Evolutionary conservation across 2,888 invertebrate species (phyloP).

Genomic region (Acleris sparsana): DNA sequence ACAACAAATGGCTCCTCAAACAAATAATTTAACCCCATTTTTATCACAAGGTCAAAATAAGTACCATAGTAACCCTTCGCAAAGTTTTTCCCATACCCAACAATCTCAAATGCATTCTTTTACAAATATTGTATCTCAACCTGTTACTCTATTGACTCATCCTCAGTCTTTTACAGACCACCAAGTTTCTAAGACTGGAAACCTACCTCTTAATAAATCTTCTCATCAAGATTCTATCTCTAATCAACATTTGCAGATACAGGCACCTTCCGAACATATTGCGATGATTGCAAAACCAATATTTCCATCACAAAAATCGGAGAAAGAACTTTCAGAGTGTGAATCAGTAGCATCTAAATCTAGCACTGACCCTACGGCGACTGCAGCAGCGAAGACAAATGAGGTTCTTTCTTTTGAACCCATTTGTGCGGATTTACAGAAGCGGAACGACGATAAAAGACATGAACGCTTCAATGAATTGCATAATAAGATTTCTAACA

Average conservation of each 20-base stretch:
- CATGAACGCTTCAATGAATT: constrained; percentile 68
- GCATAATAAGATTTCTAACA: constrained; percentile 72
- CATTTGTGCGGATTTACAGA: constrained; percentile 54
- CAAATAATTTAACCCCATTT: constrained; percentile 43
- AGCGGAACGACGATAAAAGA: constrained; percentile 68
- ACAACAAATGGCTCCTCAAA: constrained; percentile 39
- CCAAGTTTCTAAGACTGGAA: constrained; percentile 46
- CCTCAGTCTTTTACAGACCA: constrained; percentile 50
- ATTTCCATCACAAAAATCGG: constrained; percentile 62
- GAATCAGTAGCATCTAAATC: constrained; percentile 67
- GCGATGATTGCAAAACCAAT: constrained; percentile 56
- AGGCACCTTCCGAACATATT: constrained; percentile 53
- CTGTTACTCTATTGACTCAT: constrained; percentile 45
- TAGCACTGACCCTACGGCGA: constrained; percentile 57
- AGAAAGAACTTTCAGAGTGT: constrained; percentile 69
- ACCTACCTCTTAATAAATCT: constrained; percentile 43
- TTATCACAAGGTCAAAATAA: constrained; percentile 54
- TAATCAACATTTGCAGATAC: constrained; percentile 57
- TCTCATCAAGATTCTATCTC: constrained; percentile 49
- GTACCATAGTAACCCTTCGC: constrained; percentile 49
- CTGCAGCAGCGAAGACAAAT: constrained; percentile 51
- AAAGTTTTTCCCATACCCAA: constrained; percentile 52
- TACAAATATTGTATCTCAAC: constrained; percentile 52
- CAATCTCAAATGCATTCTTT: constrained; percentile 50
- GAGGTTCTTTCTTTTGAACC: constrained; percentile 61